Conservation (phyloP, 2,113 vertebrate species). For the Dermatemys mawii region DNA sequence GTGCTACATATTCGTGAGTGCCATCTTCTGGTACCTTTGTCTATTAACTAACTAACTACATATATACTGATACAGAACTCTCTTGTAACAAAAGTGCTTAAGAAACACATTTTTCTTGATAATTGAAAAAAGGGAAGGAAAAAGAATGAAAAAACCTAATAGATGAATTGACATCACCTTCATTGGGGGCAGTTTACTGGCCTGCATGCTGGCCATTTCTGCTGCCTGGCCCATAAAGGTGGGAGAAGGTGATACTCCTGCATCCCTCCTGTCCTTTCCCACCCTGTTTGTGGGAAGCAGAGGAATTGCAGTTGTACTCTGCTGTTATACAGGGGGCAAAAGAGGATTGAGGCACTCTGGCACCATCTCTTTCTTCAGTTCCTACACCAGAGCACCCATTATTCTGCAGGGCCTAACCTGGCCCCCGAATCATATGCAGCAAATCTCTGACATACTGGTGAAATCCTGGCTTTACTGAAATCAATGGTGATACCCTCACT, state of each 20-base stretch:
- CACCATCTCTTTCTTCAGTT: background rate
- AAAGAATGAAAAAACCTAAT: background rate
- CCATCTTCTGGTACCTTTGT: background rate
- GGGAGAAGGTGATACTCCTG: accelerated
- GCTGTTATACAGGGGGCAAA: accelerated
- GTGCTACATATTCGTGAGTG: background rate
- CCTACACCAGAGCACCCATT: accelerated
- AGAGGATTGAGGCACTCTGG: background rate
- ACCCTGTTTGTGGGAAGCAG: accelerated
- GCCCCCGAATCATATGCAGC: background rate
- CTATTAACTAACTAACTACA: background rate
- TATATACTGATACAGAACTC: too few species aligned
- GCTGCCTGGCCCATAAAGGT: background rate
- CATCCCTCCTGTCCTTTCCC: accelerated
- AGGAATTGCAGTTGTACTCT: background rate
- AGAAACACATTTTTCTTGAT: too few species aligned
- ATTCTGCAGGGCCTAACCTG: background rate
- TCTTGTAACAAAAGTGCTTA: too few species aligned
- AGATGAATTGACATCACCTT: background rate
- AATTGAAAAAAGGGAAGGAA: background rate
- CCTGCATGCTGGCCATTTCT: background rate
- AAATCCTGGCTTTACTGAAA: background rate
- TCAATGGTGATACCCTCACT: background rate
- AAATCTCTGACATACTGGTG: background rate
- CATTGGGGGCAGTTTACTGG: background rate